Evolutionary conservation across 2,797 vertebrate species (phyloP).

Genomic region (Mus spretus): DNA sequence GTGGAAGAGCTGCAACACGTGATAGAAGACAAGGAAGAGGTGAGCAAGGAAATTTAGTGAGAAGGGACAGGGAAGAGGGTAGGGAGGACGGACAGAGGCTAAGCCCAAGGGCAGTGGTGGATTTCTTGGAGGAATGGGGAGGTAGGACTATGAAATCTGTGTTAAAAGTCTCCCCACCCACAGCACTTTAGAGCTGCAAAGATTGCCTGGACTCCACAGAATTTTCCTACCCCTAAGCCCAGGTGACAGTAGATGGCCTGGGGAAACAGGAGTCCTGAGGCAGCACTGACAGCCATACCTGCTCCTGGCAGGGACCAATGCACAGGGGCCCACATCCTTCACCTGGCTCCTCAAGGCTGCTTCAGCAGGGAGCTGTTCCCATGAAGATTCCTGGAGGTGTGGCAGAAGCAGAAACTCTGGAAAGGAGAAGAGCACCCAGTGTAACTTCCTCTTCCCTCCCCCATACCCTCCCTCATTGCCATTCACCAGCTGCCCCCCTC

Average conservation of each 20-base stretch:
- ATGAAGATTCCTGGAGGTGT: background rate
- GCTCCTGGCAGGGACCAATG: background rate
- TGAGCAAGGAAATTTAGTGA: background rate
- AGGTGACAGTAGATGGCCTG: background rate
- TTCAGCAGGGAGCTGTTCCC: background rate
- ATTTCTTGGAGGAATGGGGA: background rate
- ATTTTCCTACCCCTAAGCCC: background rate
- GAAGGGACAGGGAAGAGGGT: background rate
- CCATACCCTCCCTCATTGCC: no score
- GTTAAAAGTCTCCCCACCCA: background rate
- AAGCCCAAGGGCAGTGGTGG: background rate
- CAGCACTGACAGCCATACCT: background rate
- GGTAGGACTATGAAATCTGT: background rate
- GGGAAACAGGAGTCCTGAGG: background rate
- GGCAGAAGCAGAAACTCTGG: background rate
- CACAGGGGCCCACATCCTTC: background rate
- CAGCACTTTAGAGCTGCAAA: background rate
- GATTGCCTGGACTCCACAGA: background rate
- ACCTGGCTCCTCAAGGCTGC: background rate
- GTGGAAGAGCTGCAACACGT: no score
- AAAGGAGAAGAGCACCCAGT: background rate
- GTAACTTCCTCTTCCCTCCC: background rate
- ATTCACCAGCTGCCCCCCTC: background rate
- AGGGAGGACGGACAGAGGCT: no score
- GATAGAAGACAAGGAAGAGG: background rate